Base-by-base conservation (phyloP, 1,140 invertebrate species). In the Saxidomus purpurata region DNA sequence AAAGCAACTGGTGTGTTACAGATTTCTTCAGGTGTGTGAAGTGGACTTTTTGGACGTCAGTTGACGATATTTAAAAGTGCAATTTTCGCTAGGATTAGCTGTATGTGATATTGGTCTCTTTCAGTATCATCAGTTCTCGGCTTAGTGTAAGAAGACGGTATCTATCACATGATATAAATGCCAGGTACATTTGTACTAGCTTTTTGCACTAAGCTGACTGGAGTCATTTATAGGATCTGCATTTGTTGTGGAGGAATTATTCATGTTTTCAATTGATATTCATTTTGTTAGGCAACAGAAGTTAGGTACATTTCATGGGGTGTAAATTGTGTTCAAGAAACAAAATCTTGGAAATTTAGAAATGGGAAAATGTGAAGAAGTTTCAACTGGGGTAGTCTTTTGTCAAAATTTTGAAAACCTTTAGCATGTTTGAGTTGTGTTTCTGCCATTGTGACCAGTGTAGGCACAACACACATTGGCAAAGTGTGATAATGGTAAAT, bases 11-110 rank as follows among this genome's bases (percentile, higher is more conserved):
- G 17, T 13, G 6, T 61, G 25, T 63, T 19, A 25, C n/a, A 59
- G 36, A 63, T 31, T 25, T 61, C 25, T 15, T 36, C 34, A 36
- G 49, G n/a, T 82, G 52, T 28, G 15, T 40, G 34, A 82, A 63
- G 22, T 59, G 22, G 13, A 61, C 36, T 19, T 63, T n/a, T 22
- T 63, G 52, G 80, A 55, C 38, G 36, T 82, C 52, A 47, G 52
- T 61, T 25, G 40, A 31, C 43, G 76, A 59, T 67, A 69, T 84
- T 71, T 85, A 34, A 74, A 43, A 85, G 83, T 85, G 83, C 83
- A 85, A 85, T 85, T 85, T 69, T 85, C 40, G 69, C 63, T 85
- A 74, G 47, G 28, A n/a, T 74, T 74, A 74, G 69, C 81, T 83
- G 61, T 74, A 55, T 85, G 83, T 85, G 83, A 85, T 85, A 85